These are phyloP conservation scores for Brachypteracias leptosomus DNA, from an alignment of 2,113 vertebrate genomes.

Conservation along the genomic window DNA sequence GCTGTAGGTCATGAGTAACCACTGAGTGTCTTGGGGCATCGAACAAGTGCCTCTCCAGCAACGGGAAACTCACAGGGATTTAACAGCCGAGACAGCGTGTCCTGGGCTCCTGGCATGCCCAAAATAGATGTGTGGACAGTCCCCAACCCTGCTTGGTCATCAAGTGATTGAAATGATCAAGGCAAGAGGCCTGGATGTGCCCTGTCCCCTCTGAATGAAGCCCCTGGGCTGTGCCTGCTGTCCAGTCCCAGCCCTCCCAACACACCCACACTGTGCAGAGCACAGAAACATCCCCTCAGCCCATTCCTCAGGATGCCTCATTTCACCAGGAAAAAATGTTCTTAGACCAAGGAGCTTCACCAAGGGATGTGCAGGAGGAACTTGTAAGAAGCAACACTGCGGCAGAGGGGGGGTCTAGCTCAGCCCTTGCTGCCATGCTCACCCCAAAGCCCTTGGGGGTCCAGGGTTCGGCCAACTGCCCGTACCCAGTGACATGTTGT, in stretches of 20 bases:
- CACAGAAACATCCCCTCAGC: fast-evolving
- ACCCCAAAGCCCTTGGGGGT: fast-evolving
- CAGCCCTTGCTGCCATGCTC: neutral
- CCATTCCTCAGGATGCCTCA: fast-evolving
- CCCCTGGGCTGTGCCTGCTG: fast-evolving
- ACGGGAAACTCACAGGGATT: neutral
- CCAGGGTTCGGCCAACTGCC: fast-evolving
- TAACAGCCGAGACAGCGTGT: neutral
- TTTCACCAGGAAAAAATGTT: neutral
- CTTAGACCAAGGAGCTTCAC: neutral
- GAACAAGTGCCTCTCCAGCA: neutral
- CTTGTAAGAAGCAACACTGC: neutral
- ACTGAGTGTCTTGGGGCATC: neutral
- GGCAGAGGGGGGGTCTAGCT: neutral
- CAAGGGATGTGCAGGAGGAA: neutral
- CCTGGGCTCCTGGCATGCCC: neutral
- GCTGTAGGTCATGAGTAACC: neutral
- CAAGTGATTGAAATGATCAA: neutral
- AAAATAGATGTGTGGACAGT: neutral
- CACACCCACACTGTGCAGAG: fast-evolving
- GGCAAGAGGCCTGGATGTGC: neutral
- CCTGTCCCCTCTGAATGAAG: fast-evolving
- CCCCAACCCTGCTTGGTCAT: too few species aligned
- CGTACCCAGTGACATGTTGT: fast-evolving
- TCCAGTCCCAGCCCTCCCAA: neutral